Evolutionary conservation across 2,888 invertebrate species (phyloP), one percentile per base, ranked within the genome.

Genomic region (Lepetodrilus schrolli): DNA sequence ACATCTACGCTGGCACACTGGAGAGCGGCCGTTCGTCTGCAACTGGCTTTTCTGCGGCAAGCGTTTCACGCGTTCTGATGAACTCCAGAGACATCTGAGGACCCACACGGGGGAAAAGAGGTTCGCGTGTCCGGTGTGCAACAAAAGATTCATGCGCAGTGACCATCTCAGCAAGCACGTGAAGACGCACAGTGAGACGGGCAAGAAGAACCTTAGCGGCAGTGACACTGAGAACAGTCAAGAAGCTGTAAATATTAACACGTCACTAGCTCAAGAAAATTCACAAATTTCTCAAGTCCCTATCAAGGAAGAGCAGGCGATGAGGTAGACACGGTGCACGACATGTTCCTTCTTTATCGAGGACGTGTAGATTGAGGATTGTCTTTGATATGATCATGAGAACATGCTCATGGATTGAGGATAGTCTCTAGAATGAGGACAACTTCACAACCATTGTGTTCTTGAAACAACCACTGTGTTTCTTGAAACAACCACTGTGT

Each of bases 41-140:
- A 97, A 97, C 92, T 98, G 98, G 98, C 92, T 98, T 87, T 98
- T 98, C 92, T 98, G 98, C 92, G 97, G 97, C 79, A 98, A 98
- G 91, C 93, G 97, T 81, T 98, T 98, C 92, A 98, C 98, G 78
- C 93, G 96, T 84, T 97, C 97, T 81, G 98, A 98, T 92, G 98
- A 98, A 92, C 93, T 98, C 85, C 98, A 98, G 92, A 94, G 98
- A 86, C 98, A 98, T 91, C 93, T 97, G 86, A 93, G 98, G 88
- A 98, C 97, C 82, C 98, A 98, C 92, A 96, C 97, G 26, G 91
- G 90, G 74, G 98, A 98, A 92, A 98, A 98, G 66, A 96, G 97
- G 0, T 97, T 94, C 89, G 94, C 95, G 0, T 98, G 98, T 88
- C 92, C 93, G 0, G 93, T 95, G 21, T 98, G 98, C 87, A 95